Percentiles rank a stretch among this genome's conserved stretches.
Evolutionary conservation across 2,888 invertebrate species (phyloP).

Genomic region (Dermolepida albohirtum): DNA sequence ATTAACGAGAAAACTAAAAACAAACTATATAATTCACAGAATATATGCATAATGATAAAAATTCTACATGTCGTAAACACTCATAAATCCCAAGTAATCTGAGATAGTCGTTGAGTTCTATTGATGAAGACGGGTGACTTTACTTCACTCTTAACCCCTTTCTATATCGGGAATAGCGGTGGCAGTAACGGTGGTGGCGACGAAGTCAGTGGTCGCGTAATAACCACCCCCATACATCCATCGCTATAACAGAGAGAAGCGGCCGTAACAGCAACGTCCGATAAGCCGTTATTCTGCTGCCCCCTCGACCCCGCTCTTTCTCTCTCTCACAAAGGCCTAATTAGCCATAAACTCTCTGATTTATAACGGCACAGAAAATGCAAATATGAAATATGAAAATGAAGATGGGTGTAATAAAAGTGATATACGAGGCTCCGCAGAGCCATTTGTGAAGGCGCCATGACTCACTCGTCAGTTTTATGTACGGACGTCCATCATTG

Average conservation of each 20-base stretch:
- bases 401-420: constrained; percentile 79
- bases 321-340: constrained; percentile 67
- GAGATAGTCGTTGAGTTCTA: constrained; percentile 16
- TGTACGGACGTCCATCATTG: constrained; percentile 79
- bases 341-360: constrained; percentile 75
- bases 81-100: constrained; percentile 12
- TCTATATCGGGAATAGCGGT: constrained; percentile 22
- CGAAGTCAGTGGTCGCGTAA: constrained; percentile 45
- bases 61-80: background rate
- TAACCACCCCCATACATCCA: constrained; percentile 45
- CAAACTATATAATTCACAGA: no score
- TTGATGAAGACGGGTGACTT: constrained; percentile 9
- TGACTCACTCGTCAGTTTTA: constrained; percentile 81
- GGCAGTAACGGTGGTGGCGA: constrained; percentile 15
- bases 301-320: constrained; percentile 51
- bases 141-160: constrained; percentile 22
- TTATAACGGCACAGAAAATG: constrained; percentile 73
- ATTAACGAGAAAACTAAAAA: no score
- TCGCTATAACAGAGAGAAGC: constrained; percentile 28
- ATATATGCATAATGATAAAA: no score
- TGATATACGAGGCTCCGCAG: constrained; percentile 83
- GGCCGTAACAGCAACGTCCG: constrained; percentile 58
- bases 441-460: constrained; percentile 79
- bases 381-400: constrained; percentile 73
- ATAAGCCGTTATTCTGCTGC: constrained; percentile 66